Conservation (phyloP, 2,113 vertebrate species). For the Datnioides undecimradiatus region DNA sequence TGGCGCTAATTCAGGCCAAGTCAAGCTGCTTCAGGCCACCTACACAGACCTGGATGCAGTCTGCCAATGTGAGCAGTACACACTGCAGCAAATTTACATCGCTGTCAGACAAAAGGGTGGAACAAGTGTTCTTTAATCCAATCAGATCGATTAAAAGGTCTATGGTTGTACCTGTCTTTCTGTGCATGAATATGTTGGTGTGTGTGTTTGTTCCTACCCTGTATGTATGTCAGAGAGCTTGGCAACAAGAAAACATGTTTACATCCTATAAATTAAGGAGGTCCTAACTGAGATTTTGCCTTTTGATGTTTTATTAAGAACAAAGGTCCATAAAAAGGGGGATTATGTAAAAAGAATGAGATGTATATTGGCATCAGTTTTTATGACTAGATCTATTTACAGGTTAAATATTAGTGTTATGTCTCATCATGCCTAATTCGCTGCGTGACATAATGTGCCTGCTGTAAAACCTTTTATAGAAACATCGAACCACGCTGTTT, state of each 20-base stretch:
- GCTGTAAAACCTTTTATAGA: conserved; percentile 32
- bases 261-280: background rate
- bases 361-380: background rate
- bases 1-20: background rate
- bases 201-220: background rate
- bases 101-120: background rate
- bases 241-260: background rate
- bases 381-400: conserved; percentile 1
- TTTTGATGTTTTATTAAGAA: conserved; percentile 10
- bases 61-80: conserved; percentile 12
- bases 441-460: conserved; percentile 25
- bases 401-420: conserved; percentile 23
- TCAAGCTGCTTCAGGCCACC: conserved; percentile 14
- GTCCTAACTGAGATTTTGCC: background rate
- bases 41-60: background rate
- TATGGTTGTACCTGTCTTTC: background rate
- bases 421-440: conserved; percentile 23
- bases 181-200: background rate
- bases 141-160: background rate
- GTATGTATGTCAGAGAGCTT: background rate
- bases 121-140: conserved; percentile 2
- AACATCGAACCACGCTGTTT: conserved; percentile 1
- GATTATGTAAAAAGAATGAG: conserved; percentile 12
- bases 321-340: conserved; percentile 8
- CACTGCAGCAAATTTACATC: background rate